phyloP scores from a whole-genome alignment of 2,797 vertebrate species.

The Limnodromus scolopaceus region DNA sequence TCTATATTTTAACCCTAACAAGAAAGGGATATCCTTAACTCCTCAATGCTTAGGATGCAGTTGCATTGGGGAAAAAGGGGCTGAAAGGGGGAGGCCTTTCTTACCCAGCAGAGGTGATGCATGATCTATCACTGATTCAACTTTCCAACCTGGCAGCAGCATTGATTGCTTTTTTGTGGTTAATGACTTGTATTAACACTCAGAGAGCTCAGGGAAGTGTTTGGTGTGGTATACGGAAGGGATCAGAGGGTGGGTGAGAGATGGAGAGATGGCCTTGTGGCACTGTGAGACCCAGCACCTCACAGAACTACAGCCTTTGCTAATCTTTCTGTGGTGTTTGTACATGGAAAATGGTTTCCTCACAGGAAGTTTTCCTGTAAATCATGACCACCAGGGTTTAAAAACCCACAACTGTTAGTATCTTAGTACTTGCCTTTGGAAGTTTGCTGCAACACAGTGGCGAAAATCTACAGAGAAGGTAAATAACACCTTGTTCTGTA shows the following conservation, averaged over 20 bases:
- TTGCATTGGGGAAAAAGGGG: not conserved
- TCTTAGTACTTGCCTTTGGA: not conserved
- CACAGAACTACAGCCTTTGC: not conserved
- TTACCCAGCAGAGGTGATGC: not conserved
- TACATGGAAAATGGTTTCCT: not conserved
- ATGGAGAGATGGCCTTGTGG: not conserved
- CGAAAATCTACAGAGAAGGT: not conserved
- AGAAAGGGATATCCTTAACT: not conserved
- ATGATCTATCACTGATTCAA: not conserved
- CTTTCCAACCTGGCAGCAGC: not conserved
- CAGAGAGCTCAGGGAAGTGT: not conserved
- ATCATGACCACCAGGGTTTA: not conserved
- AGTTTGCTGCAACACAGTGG: not conserved
- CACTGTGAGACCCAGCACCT: not conserved
- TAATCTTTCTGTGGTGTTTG: not conserved
- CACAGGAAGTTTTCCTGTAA: not conserved
- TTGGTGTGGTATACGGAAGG: not conserved
- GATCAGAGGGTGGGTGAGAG: not conserved
- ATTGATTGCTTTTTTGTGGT: not conserved
- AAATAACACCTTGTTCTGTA: not conserved
- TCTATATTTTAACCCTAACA: not conserved
- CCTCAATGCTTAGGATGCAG: not conserved
- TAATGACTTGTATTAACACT: not conserved
- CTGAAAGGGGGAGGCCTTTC: not conserved
- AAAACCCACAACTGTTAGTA: not conserved